Percentiles rank a stretch among this genome's conserved stretches.
phyloP scores from a whole-genome alignment of 2,888 invertebrate species.

The Aphrophora alni region DNA sequence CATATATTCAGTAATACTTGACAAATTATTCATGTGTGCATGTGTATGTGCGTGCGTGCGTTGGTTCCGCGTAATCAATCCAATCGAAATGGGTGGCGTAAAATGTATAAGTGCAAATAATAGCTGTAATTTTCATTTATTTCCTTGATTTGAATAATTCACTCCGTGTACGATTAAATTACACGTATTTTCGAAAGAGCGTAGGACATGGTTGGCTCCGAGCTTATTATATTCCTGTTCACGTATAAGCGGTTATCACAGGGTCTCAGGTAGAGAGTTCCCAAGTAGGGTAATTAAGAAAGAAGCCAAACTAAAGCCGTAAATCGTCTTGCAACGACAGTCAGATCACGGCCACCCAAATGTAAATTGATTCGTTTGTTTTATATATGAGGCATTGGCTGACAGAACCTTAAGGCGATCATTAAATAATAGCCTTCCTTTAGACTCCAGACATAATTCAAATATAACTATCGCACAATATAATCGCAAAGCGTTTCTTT shows the following conservation, averaged over 20 bases:
- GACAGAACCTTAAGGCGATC: not conserved
- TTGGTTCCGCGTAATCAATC: no score
- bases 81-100: no score
- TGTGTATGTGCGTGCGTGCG: no score
- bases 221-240: not conserved
- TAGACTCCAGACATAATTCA: not conserved
- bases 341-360: slow-evolving; percentile 12
- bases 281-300: not conserved
- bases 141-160: not conserved
- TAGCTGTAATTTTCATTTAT: not conserved
- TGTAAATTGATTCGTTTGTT: slow-evolving; percentile 28
- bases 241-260: not conserved
- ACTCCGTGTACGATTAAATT: not conserved
- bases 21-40: no score
- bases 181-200: not conserved
- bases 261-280: not conserved
- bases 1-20: no score
- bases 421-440: not conserved
- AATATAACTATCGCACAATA: not conserved
- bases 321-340: not conserved
- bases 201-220: no score
- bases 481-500: not conserved
- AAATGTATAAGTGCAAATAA: not conserved
- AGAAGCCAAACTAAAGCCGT: not conserved
- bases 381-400: slow-evolving; percentile 11